Evolutionary conservation across 2,888 invertebrate genomes (phyloP).

Genomic region (Andrena bucephala): DNA sequence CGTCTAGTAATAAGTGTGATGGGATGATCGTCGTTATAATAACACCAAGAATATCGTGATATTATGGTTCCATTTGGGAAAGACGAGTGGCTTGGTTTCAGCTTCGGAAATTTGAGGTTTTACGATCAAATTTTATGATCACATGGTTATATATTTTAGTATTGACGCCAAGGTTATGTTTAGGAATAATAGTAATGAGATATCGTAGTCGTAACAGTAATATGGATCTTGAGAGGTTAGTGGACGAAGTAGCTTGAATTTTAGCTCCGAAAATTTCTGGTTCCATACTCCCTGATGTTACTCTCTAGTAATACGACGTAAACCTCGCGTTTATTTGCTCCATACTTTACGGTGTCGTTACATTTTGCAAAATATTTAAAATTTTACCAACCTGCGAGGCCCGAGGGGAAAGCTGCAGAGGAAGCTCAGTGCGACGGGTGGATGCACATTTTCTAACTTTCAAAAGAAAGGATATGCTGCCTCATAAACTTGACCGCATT

Average conservation of each 20-base stretch:
- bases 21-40: too few relatives aligned
- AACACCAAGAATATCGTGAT: neutral
- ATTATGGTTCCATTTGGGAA: neutral
- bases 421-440: neutral
- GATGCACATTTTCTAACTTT: constrained; percentile 34
- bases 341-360: constrained; percentile 10
- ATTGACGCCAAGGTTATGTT: too few relatives aligned
- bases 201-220: neutral
- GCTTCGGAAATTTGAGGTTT: neutral
- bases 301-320: constrained; percentile 13
- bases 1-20: too few relatives aligned
- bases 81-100: neutral
- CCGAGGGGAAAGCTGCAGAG: neutral
- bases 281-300: constrained; percentile 8
- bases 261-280: constrained; percentile 17
- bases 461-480: constrained; percentile 2
- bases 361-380: constrained; percentile 27
- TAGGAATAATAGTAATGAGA: too few relatives aligned
- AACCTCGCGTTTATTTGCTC: constrained; percentile 39
- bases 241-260: neutral
- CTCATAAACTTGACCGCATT: constrained; percentile 1
- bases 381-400: constrained; percentile 28
- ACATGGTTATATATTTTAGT: too few relatives aligned
- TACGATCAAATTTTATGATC: too few relatives aligned
- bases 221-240: neutral